phyloP scores from a whole-genome alignment of 1,140 invertebrate species.

The Wasmannia auropunctata region DNA sequence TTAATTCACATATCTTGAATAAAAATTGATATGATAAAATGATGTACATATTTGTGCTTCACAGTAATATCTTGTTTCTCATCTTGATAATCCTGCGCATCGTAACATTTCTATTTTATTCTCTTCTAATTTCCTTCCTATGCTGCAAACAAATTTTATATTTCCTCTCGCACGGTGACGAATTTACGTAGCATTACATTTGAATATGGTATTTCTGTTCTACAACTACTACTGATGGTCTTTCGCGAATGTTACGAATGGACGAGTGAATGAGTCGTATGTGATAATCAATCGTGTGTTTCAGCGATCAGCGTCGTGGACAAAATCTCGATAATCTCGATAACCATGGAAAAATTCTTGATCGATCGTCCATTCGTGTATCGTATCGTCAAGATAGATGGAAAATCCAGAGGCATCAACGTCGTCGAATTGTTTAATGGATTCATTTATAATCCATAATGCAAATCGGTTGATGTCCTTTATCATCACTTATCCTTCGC shows the following conservation, averaged over 20 bases:
- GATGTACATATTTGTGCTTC: neutral
- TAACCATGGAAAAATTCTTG: neutral
- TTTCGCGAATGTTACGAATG: neutral
- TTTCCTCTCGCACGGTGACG: neutral
- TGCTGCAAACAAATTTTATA: neutral
- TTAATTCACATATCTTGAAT: neutral
- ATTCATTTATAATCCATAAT: constrained; percentile 22
- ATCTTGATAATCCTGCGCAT: too few relatives aligned
- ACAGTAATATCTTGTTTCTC: neutral
- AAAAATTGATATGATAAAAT: neutral
- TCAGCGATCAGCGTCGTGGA: neutral
- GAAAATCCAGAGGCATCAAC: neutral
- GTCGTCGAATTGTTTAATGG: constrained; percentile 4
- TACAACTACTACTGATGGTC: too few relatives aligned
- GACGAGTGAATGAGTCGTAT: neutral
- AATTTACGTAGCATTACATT: neutral
- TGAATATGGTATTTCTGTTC: neutral
- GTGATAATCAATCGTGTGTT: constrained; percentile 16
- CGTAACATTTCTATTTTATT: neutral
- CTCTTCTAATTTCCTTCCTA: neutral
- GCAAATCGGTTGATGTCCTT: neutral
- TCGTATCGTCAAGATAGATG: constrained; percentile 1
- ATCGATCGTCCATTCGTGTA: constrained; percentile 31
- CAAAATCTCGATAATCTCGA: neutral
- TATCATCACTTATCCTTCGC: neutral